Conservation (phyloP, 2,888 invertebrate species). For the Iphiclides podalirius region DNA sequence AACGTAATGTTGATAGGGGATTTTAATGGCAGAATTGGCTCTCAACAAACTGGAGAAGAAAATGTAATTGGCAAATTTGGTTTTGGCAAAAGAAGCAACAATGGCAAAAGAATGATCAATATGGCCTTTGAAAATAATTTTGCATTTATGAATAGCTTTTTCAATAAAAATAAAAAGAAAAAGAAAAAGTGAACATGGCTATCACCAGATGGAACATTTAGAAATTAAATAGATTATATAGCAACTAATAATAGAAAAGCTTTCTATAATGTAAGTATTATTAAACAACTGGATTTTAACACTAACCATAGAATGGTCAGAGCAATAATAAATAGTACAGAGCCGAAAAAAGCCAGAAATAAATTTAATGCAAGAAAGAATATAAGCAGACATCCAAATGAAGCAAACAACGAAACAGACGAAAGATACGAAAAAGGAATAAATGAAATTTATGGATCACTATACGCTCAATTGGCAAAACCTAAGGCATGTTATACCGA, state of each 20-base stretch:
- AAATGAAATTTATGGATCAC: no score
- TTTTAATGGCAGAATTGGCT: conserved; percentile 8
- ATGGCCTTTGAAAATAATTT: conserved; percentile 23
- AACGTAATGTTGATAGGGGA: no score
- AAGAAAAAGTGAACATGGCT: conserved; percentile 29
- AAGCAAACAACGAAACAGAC: no score
- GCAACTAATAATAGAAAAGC: conserved; percentile 22
- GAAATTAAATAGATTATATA: conserved; percentile 29
- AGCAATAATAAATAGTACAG: conserved; percentile 6
- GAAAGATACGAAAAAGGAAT: no score
- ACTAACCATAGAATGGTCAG: conserved; percentile 16
- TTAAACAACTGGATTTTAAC: background rate
- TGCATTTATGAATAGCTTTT: conserved; percentile 25
- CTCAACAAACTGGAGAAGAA: conserved; percentile 23
- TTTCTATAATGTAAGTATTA: conserved; percentile 21
- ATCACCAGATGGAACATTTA: conserved; percentile 25
- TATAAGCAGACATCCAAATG: no score
- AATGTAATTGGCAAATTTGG: conserved; percentile 23
- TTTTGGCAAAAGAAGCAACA: conserved; percentile 20
- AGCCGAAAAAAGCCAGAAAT: conserved; percentile 7
- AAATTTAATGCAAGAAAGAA: background rate
- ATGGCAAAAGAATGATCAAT: no score
- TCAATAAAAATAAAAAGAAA: conserved; percentile 21
- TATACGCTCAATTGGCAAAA: no score
- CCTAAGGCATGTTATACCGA: no score